These are phyloP conservation scores for Apistogramma diplotaenia DNA, from an alignment of 2,113 vertebrate species.

Conservation along the genomic window DNA sequence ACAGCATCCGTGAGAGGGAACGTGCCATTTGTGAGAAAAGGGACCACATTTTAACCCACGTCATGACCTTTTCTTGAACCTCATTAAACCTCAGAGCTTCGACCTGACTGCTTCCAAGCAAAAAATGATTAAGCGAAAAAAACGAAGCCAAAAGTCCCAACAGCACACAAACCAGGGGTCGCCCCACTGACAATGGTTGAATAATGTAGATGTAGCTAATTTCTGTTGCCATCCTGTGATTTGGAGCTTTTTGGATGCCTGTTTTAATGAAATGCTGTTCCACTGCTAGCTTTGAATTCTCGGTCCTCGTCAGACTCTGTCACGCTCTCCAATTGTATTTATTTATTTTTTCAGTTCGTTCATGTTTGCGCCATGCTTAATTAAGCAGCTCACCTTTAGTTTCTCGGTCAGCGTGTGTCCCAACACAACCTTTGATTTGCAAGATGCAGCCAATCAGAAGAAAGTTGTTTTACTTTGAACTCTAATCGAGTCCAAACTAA, in stretches of 20 bases:
- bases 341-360: too few species aligned
- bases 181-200: accelerated
- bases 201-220: accelerated
- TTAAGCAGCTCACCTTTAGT: not conserved
- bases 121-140: too few species aligned
- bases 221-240: not conserved
- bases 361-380: not conserved
- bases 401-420: not conserved
- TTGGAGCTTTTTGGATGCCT: not conserved
- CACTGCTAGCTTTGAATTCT: accelerated
- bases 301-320: not conserved
- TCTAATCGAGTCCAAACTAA: not conserved
- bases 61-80: not conserved
- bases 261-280: not conserved
- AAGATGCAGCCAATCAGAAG: not conserved
- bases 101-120: too few species aligned
- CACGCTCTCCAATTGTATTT: not conserved
- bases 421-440: not conserved
- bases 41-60: not conserved
- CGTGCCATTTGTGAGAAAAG: not conserved
- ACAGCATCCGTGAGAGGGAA: not conserved
- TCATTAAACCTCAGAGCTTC: not conserved
- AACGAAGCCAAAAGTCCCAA: too few species aligned
- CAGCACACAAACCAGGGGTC: not conserved
- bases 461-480: not conserved